These are phyloP conservation scores for Papilio xuthus DNA, from an alignment of 1,140 invertebrate genomes.

Conservation along the genomic window DNA sequence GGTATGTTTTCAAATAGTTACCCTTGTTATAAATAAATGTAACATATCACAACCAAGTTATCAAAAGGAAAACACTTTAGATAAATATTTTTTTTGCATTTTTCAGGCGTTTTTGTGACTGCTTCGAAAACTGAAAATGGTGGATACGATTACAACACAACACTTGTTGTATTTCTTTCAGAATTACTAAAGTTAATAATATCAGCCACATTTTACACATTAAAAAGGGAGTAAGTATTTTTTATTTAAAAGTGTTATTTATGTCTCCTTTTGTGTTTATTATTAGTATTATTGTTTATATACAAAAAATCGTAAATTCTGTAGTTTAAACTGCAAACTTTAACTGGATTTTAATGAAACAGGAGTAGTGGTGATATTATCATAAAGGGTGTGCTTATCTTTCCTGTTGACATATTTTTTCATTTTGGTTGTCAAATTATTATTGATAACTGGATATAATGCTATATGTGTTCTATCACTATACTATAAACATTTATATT, in stretches of 20 bases:
- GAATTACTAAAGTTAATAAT: conserved; percentile 93
- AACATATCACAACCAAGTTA: not conserved
- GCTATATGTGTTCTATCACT: no score
- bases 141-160: conserved; percentile 93
- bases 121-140: conserved; percentile 92
- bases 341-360: not conserved
- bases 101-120: conserved; percentile 93
- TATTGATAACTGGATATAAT: not conserved
- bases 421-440: not conserved
- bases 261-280: not conserved
- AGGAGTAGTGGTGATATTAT: not conserved
- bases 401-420: not conserved
- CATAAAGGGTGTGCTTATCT: not conserved
- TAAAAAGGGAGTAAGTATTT: conserved; percentile 83
- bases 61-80: conserved; percentile 5
- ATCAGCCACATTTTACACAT: conserved; percentile 87
- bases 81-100: conserved; percentile 18
- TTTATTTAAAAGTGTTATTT: conserved; percentile 31
- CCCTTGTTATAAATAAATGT: conserved; percentile 14
- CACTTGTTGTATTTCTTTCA: conserved; percentile 93
- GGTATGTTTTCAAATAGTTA: conserved; percentile 52
- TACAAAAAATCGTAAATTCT: not conserved
- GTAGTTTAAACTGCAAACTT: not conserved
- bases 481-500: no score
- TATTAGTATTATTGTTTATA: no score